Evolutionary conservation across 2,113 vertebrate genomes (phyloP).

Genomic region (Petrocephalus zakoni): DNA sequence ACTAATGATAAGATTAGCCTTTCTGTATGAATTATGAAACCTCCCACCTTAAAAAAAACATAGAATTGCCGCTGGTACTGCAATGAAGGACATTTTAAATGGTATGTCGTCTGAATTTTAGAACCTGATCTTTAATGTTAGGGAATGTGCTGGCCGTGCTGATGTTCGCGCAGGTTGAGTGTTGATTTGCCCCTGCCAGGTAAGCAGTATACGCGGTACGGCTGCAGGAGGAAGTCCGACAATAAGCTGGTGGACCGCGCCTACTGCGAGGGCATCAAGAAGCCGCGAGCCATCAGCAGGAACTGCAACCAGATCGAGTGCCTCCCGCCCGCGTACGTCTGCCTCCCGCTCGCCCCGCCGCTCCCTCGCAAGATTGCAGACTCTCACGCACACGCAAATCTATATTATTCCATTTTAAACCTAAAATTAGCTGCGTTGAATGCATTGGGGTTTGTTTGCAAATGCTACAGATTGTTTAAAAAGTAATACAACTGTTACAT

Average conservation of each 20-base stretch:
- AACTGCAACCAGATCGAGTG: constrained; percentile 89
- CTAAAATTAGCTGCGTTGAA: too few relatives aligned
- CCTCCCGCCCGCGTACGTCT: constrained; percentile 81
- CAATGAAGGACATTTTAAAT: background rate
- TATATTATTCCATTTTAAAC: too few relatives aligned
- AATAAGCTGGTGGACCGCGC: constrained; percentile 86
- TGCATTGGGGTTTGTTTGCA: too few relatives aligned
- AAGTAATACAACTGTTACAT: background rate
- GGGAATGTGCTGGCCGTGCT: background rate
- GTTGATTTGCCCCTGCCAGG: constrained; percentile 55
- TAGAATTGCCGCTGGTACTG: too few relatives aligned
- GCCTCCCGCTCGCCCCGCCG: background rate
- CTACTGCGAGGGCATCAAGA: constrained; percentile 76
- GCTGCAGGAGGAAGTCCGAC: constrained; percentile 82
- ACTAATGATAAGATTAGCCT: background rate
- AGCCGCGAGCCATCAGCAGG: constrained; percentile 75
- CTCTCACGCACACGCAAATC: too few relatives aligned
- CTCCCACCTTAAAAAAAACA: too few relatives aligned
- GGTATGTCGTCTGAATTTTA: background rate
- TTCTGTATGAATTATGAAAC: too few relatives aligned
- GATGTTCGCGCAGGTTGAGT: background rate
- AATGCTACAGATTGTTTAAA: too few relatives aligned
- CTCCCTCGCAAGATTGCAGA: background rate
- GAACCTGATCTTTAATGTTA: background rate
- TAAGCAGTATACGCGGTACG: constrained; percentile 83